Evolutionary conservation across 2,113 vertebrate species (phyloP).

Genomic region (Anhinga anhinga): DNA sequence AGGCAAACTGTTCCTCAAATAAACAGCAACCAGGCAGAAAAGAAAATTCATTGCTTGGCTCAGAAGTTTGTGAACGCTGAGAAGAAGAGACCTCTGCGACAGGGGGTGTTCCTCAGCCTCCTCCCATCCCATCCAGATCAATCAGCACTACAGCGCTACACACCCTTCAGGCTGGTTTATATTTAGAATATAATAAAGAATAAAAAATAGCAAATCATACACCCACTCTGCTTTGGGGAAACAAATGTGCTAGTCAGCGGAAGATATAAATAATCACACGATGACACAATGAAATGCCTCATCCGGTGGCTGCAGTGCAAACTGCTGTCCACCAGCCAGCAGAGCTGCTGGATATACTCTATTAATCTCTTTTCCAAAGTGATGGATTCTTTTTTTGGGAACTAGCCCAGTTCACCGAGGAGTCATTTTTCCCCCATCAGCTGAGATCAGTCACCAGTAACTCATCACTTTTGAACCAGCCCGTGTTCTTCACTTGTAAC

Average conservation of each 20-base stretch:
- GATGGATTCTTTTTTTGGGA: background rate
- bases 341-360: background rate
- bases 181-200: slow-evolving; percentile 61
- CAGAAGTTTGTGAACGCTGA: background rate
- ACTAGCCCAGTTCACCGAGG: background rate
- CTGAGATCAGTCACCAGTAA: slow-evolving; percentile 30
- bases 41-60: background rate
- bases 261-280: slow-evolving; percentile 43
- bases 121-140: slow-evolving; percentile 49
- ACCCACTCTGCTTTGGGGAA: slow-evolving; percentile 28
- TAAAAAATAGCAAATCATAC: slow-evolving; percentile 56
- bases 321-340: background rate
- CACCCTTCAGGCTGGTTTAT: slow-evolving; percentile 40
- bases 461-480: background rate
- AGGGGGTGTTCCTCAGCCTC: background rate
- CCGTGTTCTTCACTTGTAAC: background rate
- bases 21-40: background rate
- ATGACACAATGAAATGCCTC: background rate
- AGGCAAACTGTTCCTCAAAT: background rate
- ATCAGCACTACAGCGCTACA: slow-evolving; percentile 21
- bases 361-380: background rate
- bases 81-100: background rate
- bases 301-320: background rate
- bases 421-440: slow-evolving; percentile 11
- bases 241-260: slow-evolving; percentile 29